phyloP scores from a whole-genome alignment of 2,888 invertebrate species.

The Augochlorella aurata region DNA sequence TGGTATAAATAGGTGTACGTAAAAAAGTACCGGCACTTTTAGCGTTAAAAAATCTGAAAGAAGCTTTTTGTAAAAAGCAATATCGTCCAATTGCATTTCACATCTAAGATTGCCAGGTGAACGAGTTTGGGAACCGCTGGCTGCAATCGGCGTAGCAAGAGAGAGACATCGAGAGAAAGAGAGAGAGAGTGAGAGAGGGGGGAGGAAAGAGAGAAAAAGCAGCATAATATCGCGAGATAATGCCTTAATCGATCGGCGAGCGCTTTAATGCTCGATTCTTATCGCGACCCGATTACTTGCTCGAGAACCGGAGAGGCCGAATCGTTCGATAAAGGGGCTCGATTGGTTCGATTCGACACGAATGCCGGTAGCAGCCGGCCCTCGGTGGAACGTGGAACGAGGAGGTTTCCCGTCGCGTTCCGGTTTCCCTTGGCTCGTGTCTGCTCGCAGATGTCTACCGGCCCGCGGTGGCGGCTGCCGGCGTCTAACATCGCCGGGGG shows the following conservation, averaged over 20 bases:
- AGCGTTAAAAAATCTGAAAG: too few species aligned
- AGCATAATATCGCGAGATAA: slow-evolving; percentile 33
- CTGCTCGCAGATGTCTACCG: slow-evolving; percentile 1
- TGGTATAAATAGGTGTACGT: too few species aligned
- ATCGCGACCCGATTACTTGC: slow-evolving; percentile 64
- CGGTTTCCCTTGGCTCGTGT: slow-evolving; percentile 18
- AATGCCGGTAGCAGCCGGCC: slow-evolving; percentile 2
- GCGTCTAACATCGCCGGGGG: slow-evolving; percentile 24
- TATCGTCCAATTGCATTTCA: too few species aligned
- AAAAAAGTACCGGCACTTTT: too few species aligned
- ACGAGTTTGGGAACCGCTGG: too few species aligned
- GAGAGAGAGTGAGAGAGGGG: neutral
- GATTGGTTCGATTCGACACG: slow-evolving; percentile 47
- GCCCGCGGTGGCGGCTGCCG: neutral
- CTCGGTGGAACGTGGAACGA: neutral
- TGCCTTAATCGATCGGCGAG: slow-evolving; percentile 45
- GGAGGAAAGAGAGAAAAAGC: slow-evolving; percentile 3
- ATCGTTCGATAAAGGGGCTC: slow-evolving; percentile 55
- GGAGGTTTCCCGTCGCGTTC: neutral
- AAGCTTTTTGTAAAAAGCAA: too few species aligned
- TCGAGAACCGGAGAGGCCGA: slow-evolving; percentile 30
- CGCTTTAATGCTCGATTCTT: slow-evolving; percentile 68
- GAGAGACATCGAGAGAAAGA: neutral
- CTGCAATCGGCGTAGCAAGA: too few species aligned
- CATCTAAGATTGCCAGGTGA: too few species aligned